These are phyloP conservation scores for Cotesia chilonis DNA, from an alignment of 1,140 invertebrate genomes.

Conservation along the genomic window DNA sequence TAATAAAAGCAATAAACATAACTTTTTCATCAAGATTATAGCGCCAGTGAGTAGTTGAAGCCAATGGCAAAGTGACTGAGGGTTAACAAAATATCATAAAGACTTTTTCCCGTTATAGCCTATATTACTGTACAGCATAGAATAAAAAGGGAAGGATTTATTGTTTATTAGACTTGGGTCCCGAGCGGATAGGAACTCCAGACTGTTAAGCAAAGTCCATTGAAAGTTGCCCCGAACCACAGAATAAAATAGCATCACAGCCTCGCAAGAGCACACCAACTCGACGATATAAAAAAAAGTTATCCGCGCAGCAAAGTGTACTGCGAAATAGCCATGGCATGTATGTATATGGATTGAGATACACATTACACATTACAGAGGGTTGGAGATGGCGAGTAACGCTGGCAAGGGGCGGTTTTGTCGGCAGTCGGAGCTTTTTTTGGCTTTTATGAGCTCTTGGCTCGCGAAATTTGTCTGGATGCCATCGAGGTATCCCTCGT, in stretches of 20 bases:
- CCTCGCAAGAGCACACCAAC: too few relatives aligned
- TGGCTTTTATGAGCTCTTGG: slow-evolving; percentile 62
- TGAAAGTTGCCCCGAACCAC: slow-evolving; percentile 30
- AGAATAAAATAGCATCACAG: not conserved
- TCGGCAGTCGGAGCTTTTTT: slow-evolving; percentile 9
- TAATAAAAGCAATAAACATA: slow-evolving; percentile 16
- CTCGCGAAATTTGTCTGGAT: slow-evolving; percentile 61
- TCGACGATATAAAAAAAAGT: slow-evolving; percentile 22
- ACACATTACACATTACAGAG: slow-evolving; percentile 36
- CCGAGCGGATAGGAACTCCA: slow-evolving; percentile 43
- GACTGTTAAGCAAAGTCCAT: slow-evolving; percentile 59
- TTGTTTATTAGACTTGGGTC: slow-evolving; percentile 54
- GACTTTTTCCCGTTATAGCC: slow-evolving; percentile 27
- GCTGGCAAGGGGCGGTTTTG: slow-evolving; percentile 31
- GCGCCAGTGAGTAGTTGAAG: slow-evolving; percentile 7
- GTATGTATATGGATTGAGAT: slow-evolving; percentile 30
- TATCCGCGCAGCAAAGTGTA: slow-evolving; percentile 15
- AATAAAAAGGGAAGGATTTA: slow-evolving; percentile 43
- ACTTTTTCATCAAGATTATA: slow-evolving; percentile 27
- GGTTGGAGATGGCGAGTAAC: slow-evolving; percentile 38
- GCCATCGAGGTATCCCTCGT: slow-evolving; percentile 45
- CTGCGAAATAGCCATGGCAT: slow-evolving; percentile 16
- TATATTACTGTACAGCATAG: slow-evolving; percentile 33
- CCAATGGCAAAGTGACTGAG: slow-evolving; percentile 31
- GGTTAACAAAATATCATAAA: slow-evolving; percentile 49